Percentiles rank a stretch among this genome's conserved stretches.
Evolutionary conservation across 1,140 invertebrate species (phyloP).

Genomic region (Heliconius congener): DNA sequence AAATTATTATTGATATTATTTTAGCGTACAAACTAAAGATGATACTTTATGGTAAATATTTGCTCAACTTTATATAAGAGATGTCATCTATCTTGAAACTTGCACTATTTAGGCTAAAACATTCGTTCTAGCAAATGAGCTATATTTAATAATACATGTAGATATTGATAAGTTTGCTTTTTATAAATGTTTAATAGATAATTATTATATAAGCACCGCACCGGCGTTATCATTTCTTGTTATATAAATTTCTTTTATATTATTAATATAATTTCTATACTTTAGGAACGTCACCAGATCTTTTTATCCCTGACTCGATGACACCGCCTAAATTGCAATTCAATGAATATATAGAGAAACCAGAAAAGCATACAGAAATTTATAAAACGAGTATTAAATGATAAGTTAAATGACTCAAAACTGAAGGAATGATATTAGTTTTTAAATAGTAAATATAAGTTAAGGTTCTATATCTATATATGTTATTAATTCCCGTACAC

Average conservation of each 20-base stretch:
- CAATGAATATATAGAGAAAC: no score
- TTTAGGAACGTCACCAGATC: no score
- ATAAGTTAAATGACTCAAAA: not conserved
- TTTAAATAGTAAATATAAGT: not conserved
- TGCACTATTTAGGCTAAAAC: not conserved
- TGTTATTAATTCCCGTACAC: not conserved
- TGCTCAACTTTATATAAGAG: conserved; percentile 16
- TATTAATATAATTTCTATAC: no score
- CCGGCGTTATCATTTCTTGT: not conserved
- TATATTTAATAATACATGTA: not conserved
- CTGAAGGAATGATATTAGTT: conserved; percentile 1
- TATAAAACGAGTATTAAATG: not conserved
- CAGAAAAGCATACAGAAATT: not conserved
- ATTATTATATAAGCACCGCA: not conserved
- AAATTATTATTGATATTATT: conserved; percentile 6
- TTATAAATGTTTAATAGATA: not conserved
- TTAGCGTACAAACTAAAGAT: conserved; percentile 23
- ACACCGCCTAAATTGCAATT: no score
- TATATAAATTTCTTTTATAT: conserved; percentile 5
- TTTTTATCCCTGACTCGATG: no score
- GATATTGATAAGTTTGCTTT: not conserved
- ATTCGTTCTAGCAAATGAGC: not conserved
- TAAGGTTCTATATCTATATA: not conserved
- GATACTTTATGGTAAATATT: conserved; percentile 14
- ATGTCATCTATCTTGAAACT: not conserved